Evolutionary conservation across 2,113 vertebrate genomes (phyloP).

Genomic region (Syngnathoides biaculeatus): DNA sequence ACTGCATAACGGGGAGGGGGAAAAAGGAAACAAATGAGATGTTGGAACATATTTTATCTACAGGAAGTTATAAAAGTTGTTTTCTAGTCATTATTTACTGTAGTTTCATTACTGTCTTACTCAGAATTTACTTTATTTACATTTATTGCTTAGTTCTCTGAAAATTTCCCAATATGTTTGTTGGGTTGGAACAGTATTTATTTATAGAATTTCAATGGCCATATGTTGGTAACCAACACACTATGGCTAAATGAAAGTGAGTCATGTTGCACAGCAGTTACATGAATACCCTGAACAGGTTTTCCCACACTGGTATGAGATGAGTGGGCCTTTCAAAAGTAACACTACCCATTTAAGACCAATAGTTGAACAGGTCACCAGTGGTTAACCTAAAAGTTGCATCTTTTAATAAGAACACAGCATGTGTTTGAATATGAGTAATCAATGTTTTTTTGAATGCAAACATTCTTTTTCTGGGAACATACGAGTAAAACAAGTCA

Average conservation of each 20-base stretch:
- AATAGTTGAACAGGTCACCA: background rate
- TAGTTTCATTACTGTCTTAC: background rate
- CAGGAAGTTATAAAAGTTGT: background rate
- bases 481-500: background rate
- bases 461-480: background rate
- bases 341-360: background rate
- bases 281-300: background rate
- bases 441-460: background rate
- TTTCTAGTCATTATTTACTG: slow-evolving; percentile 7
- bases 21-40: slow-evolving; percentile 1
- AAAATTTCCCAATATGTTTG: background rate
- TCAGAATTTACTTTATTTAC: background rate
- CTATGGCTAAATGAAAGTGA: background rate
- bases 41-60: slow-evolving; percentile 11
- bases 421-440: background rate
- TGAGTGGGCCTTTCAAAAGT: background rate
- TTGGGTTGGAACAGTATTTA: background rate
- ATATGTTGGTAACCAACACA: background rate
- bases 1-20: background rate
- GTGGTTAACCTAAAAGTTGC: background rate
- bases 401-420: background rate
- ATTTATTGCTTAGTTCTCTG: background rate
- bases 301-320: background rate
- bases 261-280: background rate
- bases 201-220: background rate